Evolutionary conservation across 2,113 vertebrate genomes (phyloP), one percentile per base, ranked within the genome.

Genomic region (Zosterops pallidus): DNA sequence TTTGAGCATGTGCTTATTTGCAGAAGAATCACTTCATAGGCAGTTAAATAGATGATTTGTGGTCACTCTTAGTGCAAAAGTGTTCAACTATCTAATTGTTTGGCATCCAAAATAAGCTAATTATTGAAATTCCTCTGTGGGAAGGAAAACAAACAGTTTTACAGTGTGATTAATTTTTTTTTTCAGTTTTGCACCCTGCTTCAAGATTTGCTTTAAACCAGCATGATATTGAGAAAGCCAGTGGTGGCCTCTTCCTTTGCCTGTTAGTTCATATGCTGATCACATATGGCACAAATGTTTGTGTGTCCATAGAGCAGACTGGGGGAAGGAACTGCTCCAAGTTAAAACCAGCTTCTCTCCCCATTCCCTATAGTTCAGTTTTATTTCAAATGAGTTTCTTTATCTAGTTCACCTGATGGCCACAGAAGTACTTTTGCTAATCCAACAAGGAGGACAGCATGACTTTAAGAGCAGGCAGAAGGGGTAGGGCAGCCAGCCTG

Each of bases 371-470:
- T 57, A 37, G 41, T 63, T 90, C 82, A 72, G 3, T 89, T 94
- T 67, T 67, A 76, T 80, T 93, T 90, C 63, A 87, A 68, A 91
- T 64, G 9, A 78, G 3, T 83, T 94, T 79, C 50, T 95, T 62
- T 90, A 63, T 88, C 28, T 95, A 33, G 31, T 86, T 94, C 71
- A 80, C 63, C 85, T 95, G 85, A 46, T 90, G 67, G 20, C n/a
- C 50, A 41, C 46, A 62, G n/a, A 76, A 69, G 83, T 90, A 53
- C 46, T 72, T 93, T 41, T 62, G 41, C 63, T 88, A 93, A 76
- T 87, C 57, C 87, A 76, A 1, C 19, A 37, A 72, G 53, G 82
- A 87, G 70, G 53, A 49, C 49, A 76, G 62, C 3, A 2, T 24
- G 57, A 76, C 69, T 92, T 4, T 29, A 74, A 55, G 44, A 79